phyloP scores from a whole-genome alignment of 2,888 invertebrate genomes.

The Entomobrya proxima region DNA sequence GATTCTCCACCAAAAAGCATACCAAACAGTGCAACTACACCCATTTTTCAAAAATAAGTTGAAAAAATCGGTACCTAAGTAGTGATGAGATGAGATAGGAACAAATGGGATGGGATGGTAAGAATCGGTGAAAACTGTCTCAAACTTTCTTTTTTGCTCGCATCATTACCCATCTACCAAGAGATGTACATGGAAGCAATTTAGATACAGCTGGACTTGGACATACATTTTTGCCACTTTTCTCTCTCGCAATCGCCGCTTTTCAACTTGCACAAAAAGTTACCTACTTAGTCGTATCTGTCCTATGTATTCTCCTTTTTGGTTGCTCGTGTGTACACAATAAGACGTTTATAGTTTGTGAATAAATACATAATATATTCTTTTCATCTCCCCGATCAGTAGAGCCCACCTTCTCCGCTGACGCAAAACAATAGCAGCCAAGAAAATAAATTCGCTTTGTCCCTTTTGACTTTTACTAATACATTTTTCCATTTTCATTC shows the following conservation, averaged over 20 bases:
- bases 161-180: not conserved
- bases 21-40: not conserved
- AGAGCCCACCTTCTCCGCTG: no score
- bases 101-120: not conserved
- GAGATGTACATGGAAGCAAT: not conserved
- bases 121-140: not conserved
- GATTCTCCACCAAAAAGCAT: not conserved
- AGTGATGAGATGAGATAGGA: no score
- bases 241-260: not conserved
- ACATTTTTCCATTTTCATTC: not conserved
- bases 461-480: not conserved
- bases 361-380: conserved; percentile 11
- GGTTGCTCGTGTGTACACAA: not conserved
- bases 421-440: not conserved
- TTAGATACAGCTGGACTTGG: conserved; percentile 11
- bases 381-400: no score
- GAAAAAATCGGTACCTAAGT: no score
- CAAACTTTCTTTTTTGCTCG: not conserved
- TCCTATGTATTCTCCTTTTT: no score
- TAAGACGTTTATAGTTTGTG: no score
- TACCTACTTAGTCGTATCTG: not conserved
- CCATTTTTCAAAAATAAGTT: conserved; percentile 11
- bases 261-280: no score
- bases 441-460: not conserved
- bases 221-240: conserved; percentile 27